Evolutionary conservation across 1,140 invertebrate species (phyloP), one percentile per base, ranked within the genome.

Genomic region (Tetramorium alpestre): DNA sequence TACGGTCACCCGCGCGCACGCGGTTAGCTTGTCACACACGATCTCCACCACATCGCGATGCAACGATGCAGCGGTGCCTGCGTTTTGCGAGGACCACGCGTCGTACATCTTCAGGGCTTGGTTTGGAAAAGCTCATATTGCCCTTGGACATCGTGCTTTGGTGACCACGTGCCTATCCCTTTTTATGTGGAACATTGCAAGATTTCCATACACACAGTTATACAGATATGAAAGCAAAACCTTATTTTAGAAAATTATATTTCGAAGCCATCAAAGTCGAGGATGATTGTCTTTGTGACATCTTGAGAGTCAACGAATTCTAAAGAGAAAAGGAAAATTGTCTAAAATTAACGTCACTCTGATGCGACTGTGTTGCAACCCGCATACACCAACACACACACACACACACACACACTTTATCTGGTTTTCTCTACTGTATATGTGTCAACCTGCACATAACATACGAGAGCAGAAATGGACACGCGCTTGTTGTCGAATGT

Each of bases 11-110:
- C 44, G 82, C 47, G 89, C 82, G 87, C 64, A 88, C 85, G 89
- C 88, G 91, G 91, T 88, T 90, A 77, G 87, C 85, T 90, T 91
- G 91, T 94, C 90, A 89, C 92, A 89, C 90, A 93, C 87, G 85
- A 92, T 73, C 90, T 90, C 87, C 41, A 85, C 76, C 87, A 86
- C 90, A 88, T 80, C 85, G 77, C 54, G 84, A 76, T 81, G 88
- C 90, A 87, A 85, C 86, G 72, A 90, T 84, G 88, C 84, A 75
- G 60, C 80, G 44, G 75, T 18, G 64, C 60, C 41, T 78, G 80
- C 60, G 85, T 80, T 92, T 88, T 73, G 73, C 85, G 89, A 56
- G 44, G 22, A 70, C 77, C 85, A 87, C 22, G 89, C 85, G 88
- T 91, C 85, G 69, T 73, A 73, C 38, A 84, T 75, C 78, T 81